Base-by-base conservation (phyloP, 2,113 vertebrate species). In the Oreotrochilus melanogaster region DNA sequence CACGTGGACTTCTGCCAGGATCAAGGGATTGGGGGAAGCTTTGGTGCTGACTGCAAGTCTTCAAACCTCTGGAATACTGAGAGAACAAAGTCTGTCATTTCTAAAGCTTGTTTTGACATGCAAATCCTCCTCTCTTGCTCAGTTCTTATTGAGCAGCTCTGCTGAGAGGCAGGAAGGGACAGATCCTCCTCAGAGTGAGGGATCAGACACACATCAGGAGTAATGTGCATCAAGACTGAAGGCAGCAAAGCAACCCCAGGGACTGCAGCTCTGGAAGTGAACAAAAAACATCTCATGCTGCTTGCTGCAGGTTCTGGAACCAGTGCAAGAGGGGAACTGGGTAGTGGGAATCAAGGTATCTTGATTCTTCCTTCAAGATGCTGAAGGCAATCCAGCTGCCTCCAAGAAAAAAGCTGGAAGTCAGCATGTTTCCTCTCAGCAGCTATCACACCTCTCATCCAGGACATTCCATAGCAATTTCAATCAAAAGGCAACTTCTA, bases 1-100 rank as follows among this genome's bases (percentile, higher is more conserved):
- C 90, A 69, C 56, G 51, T 11, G 69, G 92, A 57, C 48, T 73
- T 93, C 27, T 73, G 67, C 79, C 80, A 91, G 72, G 72, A 69
- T 27, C 61, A n/a, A 25, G 3, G 3, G 18, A 45, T 47, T 1
- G 5, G 18, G 25, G 28, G 39, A 53, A 58, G 65, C 43, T 54
- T 23, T 30, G 2, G 9, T 6, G 28, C 62, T 35, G 57, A 35
- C 42, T 14, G 30, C 8, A 50, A 73, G 45, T 8, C 67, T 65
- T 82, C 51, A 82, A 45, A 66, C 28, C 86, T 51, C 78, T 45
- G 61, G n/a, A 70, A 51, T 4, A 66, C 15, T 3, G 18, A 42
- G 10, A 69, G 50, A 89, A 39, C 1, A 4, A 45, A 11, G 51
- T 18, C 33, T 86, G 51, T 33, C 47, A 18, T 7, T 47, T 43